phyloP scores from a whole-genome alignment of 1,140 invertebrate species.

The Aphidius ervi region DNA sequence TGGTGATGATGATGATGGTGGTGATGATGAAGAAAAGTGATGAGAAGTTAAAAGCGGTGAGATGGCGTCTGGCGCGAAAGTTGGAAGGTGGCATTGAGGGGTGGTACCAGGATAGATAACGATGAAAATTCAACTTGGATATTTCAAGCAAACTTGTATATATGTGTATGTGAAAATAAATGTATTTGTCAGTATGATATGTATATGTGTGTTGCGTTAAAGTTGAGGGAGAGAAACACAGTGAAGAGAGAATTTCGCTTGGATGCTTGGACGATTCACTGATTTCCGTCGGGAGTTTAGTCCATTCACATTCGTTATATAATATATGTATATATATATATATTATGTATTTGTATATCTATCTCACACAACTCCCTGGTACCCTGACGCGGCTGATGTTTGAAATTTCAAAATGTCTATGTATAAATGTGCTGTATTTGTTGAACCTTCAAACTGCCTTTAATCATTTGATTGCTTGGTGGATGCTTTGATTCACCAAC shows the following conservation, averaged over 20 bases:
- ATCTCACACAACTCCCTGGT: neutral
- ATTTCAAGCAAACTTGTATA: neutral
- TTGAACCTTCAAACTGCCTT: constrained; percentile 35
- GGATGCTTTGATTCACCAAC: constrained; percentile 29
- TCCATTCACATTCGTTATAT: too few relatives aligned
- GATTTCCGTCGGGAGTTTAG: constrained; percentile 48
- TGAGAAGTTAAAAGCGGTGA: constrained; percentile 10
- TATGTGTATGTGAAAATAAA: constrained; percentile 9
- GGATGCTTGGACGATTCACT: constrained; percentile 23
- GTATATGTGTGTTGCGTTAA: constrained; percentile 17
- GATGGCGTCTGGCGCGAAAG: constrained; percentile 29
- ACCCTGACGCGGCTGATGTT: neutral
- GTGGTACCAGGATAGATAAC: constrained; percentile 26
- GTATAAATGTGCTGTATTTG: neutral
- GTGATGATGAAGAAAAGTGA: neutral
- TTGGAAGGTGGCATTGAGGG: constrained; percentile 34
- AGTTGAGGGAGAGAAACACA: constrained; percentile 21
- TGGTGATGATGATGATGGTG: too few relatives aligned
- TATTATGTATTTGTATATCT: constrained; percentile 19
- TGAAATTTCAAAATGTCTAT: neutral
- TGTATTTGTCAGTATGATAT: neutral
- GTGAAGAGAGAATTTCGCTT: constrained; percentile 35
- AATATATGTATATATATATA: too few relatives aligned
- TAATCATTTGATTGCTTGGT: constrained; percentile 49
- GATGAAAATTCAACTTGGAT: constrained; percentile 11